These are phyloP conservation scores for Yponomeuta cagnagella DNA, from an alignment of 2,888 invertebrate species.

Conservation along the genomic window DNA sequence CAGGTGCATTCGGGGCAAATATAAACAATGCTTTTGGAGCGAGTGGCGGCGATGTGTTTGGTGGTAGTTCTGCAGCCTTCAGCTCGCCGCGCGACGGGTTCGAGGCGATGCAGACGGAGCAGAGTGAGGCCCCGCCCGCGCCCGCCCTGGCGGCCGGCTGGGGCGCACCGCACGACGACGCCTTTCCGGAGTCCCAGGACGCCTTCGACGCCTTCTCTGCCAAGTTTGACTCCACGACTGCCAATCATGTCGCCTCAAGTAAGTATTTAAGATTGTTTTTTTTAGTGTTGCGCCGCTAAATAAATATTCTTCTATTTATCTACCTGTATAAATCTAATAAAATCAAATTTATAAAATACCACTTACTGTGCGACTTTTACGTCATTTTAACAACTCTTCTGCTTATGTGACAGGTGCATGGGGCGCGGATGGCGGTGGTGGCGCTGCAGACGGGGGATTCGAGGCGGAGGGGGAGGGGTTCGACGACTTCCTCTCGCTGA, in stretches of 20 bases:
- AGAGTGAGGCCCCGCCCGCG: constrained; percentile 9
- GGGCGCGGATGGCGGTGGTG: constrained; percentile 31
- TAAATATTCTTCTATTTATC: too few species aligned
- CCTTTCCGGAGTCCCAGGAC: constrained; percentile 54
- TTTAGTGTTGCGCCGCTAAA: background rate
- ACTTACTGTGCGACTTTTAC: too few species aligned
- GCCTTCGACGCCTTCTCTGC: constrained; percentile 92
- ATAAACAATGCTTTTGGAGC: constrained; percentile 22
- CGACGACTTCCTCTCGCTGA: constrained; percentile 87
- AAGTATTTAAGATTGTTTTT: background rate
- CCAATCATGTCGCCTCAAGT: constrained; percentile 48
- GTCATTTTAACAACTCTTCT: too few species aligned
- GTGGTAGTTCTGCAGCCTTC: constrained; percentile 22
- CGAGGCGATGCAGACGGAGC: constrained; percentile 14
- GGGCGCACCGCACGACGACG: constrained; percentile 44
- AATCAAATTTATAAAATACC: too few species aligned
- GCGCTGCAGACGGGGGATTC: constrained; percentile 75
- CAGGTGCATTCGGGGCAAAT: constrained; percentile 25
- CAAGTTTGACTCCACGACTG: constrained; percentile 86
- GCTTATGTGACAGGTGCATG: constrained; percentile 43
- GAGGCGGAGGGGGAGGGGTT: constrained; percentile 80
- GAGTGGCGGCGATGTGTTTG: constrained; percentile 21
- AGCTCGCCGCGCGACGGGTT: constrained; percentile 23
- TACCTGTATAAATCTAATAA: too few species aligned
- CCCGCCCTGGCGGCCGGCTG: constrained; percentile 44